Base-by-base conservation (phyloP, 2,113 vertebrate species). In the Ammodytes dubius region DNA sequence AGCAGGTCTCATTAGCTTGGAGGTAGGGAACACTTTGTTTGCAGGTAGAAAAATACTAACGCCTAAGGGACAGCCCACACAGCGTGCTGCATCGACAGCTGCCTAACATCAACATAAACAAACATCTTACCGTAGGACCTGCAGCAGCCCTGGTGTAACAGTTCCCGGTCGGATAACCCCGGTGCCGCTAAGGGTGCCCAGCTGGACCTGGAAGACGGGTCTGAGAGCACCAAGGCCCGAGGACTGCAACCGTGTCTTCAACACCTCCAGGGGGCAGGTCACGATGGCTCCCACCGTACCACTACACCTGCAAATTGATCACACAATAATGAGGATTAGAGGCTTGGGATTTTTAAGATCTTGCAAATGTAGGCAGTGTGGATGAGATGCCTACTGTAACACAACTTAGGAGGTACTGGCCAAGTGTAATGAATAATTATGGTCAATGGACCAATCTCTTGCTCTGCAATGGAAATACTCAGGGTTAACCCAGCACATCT, bases 211-310 rank as follows among this genome's bases (percentile, higher is more conserved):
- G 47, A 97, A 96, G 74, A 99, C 90, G 0, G 97, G 94, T 71
- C 96, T 93, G 52, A 99, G 95, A n/a, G 96, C 89, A 27, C 27
- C 27, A 11, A 99, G 84, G 61, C 96, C 96, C 0, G 98, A 99
- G 12, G 98, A 99, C 53, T 99, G 98, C 4, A 99, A 88, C 69
- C 98, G 93, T 0, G 97, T 99, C 94, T 99, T 99, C 81, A 99
- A 95, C 82, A 99, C 98, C 91, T 99, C 98, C 39, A 99, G 93
- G 2, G 98, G 98, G 80, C 98, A 99, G 0, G 98, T 99, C 77
- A 97, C 94, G 69, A 99, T 97, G 90, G 98, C 98, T 69, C 98
- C 98, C 74, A 99, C 96, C 0, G 98, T 99, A 78, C 98, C 98
- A 74, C 98, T 98, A 15, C 98, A 99, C 86, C 98, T 99, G 94